These are phyloP conservation scores for Danio aesculapii DNA, from an alignment of 2,797 vertebrate species.

Conservation along the genomic window DNA sequence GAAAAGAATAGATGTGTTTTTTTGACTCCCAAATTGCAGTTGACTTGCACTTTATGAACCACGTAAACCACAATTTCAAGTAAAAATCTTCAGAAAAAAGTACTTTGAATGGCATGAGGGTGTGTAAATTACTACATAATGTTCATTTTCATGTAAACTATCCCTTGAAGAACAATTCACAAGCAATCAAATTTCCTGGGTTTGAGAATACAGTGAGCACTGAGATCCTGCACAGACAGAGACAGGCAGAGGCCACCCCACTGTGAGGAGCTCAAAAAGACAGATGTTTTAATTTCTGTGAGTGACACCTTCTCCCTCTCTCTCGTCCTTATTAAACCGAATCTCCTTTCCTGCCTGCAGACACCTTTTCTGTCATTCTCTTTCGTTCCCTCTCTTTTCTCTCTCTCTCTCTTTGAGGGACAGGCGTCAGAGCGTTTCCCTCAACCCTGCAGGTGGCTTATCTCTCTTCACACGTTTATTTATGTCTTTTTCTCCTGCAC, in stretches of 20 bases:
- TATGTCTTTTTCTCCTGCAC: conserved; percentile 12
- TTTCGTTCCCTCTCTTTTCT: not conserved
- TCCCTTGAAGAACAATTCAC: not conserved
- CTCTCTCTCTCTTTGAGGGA: conserved; percentile 23
- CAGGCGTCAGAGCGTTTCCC: conserved; percentile 13
- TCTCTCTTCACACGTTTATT: conserved; percentile 43
- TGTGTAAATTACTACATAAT: not conserved
- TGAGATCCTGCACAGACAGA: not conserved
- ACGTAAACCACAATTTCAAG: too few species aligned
- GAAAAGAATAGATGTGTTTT: too few species aligned
- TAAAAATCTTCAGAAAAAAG: too few species aligned
- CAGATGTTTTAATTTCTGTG: conserved; percentile 58
- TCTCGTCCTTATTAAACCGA: conserved; percentile 5
- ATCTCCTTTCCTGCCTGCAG: conserved; percentile 10
- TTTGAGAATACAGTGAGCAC: not conserved
- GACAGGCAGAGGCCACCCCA: not conserved
- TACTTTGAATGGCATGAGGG: not conserved
- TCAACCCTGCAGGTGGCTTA: conserved; percentile 36
- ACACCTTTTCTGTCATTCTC: not conserved
- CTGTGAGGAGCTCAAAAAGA: conserved; percentile 31
- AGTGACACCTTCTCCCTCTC: conserved; percentile 25
- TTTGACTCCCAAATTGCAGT: too few species aligned
- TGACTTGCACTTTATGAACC: too few species aligned
- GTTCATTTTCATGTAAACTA: not conserved
- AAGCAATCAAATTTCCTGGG: not conserved